Evolutionary conservation across 2,797 vertebrate genomes (phyloP).

Genomic region (Synaphobranchus kaupii): DNA sequence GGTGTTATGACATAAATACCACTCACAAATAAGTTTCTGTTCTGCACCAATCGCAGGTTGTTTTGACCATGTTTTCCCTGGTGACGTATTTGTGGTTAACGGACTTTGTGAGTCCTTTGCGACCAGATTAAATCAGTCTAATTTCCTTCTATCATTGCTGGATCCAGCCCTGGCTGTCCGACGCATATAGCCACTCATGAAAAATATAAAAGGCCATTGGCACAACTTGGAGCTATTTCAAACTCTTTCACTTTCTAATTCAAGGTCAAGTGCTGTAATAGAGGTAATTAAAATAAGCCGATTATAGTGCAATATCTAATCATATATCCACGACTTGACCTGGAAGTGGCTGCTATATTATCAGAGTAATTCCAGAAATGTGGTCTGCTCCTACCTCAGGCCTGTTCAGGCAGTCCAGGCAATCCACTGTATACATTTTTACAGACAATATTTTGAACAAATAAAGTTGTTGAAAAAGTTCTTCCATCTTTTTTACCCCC

Average conservation of each 20-base stretch:
- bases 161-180: background rate
- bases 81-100: background rate
- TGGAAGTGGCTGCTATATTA: background rate
- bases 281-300: background rate
- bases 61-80: conserved; percentile 14
- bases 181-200: background rate
- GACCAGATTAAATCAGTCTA: background rate
- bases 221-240: background rate
- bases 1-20: conserved; percentile 69
- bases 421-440: no score
- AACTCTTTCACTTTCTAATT: background rate
- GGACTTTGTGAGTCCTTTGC: background rate
- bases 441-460: no score
- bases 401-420: no score
- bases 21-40: conserved; percentile 64
- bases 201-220: background rate
- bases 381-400: background rate
- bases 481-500: no score
- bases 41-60: background rate
- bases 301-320: background rate
- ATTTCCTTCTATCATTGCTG: background rate
- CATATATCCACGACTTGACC: background rate
- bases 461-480: no score
- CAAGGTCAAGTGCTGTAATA: background rate
- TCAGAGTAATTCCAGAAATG: background rate